Conservation (phyloP, 30 jellyfish, hydroid and myxozoan species). For the Clytia hemisphaerica region DNA sequence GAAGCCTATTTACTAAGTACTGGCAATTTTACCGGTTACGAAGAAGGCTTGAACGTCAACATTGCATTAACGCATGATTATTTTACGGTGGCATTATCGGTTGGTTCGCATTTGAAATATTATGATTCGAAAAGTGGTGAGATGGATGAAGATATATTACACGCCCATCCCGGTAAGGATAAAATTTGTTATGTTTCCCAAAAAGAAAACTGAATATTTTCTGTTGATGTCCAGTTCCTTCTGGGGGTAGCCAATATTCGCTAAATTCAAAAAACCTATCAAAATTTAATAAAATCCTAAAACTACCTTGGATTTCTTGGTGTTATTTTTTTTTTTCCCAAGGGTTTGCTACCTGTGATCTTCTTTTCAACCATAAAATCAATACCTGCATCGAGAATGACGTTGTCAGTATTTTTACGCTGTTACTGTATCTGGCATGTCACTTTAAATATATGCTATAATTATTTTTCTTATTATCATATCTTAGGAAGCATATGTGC, state of each 20-base stretch:
- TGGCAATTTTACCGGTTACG: conserved; percentile 30
- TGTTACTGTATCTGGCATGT: too few species aligned
- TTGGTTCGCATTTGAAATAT: conserved; percentile 47
- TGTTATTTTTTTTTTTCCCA: too few species aligned
- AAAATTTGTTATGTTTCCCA: not conserved
- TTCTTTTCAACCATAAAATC: not conserved
- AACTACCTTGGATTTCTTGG: too few species aligned
- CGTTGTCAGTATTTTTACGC: not conserved
- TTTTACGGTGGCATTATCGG: conserved; percentile 78
- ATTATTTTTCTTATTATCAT: not conserved
- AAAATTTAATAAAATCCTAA: too few species aligned
- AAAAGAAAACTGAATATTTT: too few species aligned
- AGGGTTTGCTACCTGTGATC: too few species aligned
- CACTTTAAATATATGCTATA: not conserved
- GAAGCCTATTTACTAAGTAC: conserved; percentile 80
- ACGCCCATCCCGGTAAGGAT: conserved; percentile 82
- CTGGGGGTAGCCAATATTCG: too few species aligned
- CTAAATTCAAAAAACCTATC: too few species aligned
- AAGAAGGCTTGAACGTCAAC: conserved; percentile 3
- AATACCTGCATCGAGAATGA: not conserved
- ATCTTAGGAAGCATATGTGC: conserved; percentile 50
- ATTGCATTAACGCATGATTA: conserved; percentile 83
- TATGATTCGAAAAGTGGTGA: conserved; percentile 46
- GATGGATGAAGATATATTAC: conserved; percentile 49
- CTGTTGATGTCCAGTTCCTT: too few species aligned